Conservation (phyloP, 2,113 vertebrate species). For the Oncorhynchus tshawytscha region DNA sequence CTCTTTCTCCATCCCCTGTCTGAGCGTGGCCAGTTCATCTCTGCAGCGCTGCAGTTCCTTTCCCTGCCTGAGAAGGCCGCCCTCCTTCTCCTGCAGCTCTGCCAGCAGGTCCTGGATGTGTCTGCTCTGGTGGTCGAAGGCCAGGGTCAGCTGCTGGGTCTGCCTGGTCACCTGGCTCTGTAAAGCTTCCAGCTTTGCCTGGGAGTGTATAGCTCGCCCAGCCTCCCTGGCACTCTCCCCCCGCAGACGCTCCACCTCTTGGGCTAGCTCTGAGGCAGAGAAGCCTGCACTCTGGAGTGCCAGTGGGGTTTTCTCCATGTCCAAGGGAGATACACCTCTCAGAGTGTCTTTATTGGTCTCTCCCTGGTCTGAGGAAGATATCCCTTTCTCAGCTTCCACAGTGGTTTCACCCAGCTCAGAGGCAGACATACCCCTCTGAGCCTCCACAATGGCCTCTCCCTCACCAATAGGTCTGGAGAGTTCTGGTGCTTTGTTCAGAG, state of each 20-base stretch:
- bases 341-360: conserved; percentile 12
- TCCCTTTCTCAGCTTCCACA: neutral
- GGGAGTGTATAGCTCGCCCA: conserved; percentile 53
- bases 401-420: conserved; percentile 28
- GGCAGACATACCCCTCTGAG: neutral
- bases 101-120: conserved; percentile 71
- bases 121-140: conserved; percentile 77
- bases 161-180: conserved; percentile 75
- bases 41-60: conserved; percentile 59
- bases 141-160: conserved; percentile 72
- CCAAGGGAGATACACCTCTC: neutral
- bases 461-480: neutral
- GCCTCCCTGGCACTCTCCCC: conserved; percentile 57
- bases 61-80: conserved; percentile 54
- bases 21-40: conserved; percentile 47
- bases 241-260: conserved; percentile 61
- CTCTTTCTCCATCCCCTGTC: conserved; percentile 11
- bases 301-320: neutral
- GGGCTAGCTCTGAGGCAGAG: conserved; percentile 18
- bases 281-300: conserved; percentile 3
- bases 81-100: conserved; percentile 73
- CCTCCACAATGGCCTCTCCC: neutral
- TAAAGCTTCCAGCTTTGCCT: conserved; percentile 70
- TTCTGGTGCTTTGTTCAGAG: conserved; percentile 13
- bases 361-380: conserved; percentile 20